Conservation (phyloP, 1,140 invertebrate species). For the Mizuhopecten yessoensis region DNA sequence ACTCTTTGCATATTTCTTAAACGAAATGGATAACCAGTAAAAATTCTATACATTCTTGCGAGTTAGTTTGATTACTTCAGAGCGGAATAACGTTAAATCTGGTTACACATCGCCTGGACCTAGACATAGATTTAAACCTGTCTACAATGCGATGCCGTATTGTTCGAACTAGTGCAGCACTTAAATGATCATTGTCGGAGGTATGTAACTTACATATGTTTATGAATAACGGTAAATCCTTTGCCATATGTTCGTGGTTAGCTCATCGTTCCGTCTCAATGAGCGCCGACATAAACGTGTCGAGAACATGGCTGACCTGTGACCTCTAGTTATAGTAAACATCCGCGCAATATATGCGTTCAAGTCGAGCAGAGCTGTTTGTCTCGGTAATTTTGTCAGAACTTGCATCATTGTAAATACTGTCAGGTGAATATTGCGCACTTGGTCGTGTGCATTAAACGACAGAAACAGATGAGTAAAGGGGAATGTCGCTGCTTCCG, state of each 20-base stretch:
- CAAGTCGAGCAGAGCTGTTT: background rate
- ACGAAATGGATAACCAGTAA: no score
- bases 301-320: background rate
- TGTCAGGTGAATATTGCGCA: background rate
- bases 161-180: no score
- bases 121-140: no score
- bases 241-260: background rate
- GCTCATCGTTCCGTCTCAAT: background rate
- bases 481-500: background rate
- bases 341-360: background rate
- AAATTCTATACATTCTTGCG: no score
- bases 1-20: no score
- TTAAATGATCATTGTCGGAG: no score
- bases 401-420: background rate
- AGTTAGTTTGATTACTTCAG: no score
- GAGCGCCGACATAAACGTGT: background rate
- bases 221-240: no score
- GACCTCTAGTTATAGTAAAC: background rate
- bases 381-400: background rate
- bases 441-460: background rate
- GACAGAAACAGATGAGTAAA: conserved; percentile 24
- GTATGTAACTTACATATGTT: no score
- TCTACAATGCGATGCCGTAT: no score
- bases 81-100: no score
- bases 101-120: no score